These are phyloP conservation scores for Chaetodon trifascialis DNA, from an alignment of 2,113 vertebrate species.

Conservation along the genomic window DNA sequence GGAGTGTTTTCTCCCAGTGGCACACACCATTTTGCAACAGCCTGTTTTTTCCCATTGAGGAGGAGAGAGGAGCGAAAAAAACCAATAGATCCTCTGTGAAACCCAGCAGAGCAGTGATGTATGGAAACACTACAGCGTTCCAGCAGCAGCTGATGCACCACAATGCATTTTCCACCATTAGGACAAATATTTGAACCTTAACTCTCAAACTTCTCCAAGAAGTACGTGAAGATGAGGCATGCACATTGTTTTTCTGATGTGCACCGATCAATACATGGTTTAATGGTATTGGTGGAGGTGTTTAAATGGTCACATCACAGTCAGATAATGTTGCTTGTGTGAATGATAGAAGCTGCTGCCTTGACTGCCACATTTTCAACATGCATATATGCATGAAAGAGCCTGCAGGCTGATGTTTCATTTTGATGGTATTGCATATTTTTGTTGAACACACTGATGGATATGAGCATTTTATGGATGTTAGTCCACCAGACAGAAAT, in stretches of 20 bases:
- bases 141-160: background rate
- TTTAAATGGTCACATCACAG: background rate
- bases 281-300: background rate
- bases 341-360: background rate
- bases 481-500: background rate
- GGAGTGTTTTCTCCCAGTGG: slow-evolving; percentile 22
- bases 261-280: background rate
- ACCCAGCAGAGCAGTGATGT: slow-evolving; percentile 49
- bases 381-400: background rate
- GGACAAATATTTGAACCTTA: background rate
- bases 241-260: background rate
- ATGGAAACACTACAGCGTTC: slow-evolving; percentile 10
- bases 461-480: too few species aligned
- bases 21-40: slow-evolving; percentile 25
- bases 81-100: slow-evolving; percentile 36
- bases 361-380: background rate
- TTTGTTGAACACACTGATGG: background rate
- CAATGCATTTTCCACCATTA: slow-evolving; percentile 14
- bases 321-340: background rate
- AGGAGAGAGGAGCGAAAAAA: slow-evolving; percentile 47
- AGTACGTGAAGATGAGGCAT: background rate
- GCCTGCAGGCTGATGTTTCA: background rate
- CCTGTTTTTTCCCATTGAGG: slow-evolving; percentile 41
- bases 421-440: background rate
- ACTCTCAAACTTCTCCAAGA: background rate